Conservation (phyloP, 2,888 invertebrate species). For the Sinohyriopsis cumingii region DNA sequence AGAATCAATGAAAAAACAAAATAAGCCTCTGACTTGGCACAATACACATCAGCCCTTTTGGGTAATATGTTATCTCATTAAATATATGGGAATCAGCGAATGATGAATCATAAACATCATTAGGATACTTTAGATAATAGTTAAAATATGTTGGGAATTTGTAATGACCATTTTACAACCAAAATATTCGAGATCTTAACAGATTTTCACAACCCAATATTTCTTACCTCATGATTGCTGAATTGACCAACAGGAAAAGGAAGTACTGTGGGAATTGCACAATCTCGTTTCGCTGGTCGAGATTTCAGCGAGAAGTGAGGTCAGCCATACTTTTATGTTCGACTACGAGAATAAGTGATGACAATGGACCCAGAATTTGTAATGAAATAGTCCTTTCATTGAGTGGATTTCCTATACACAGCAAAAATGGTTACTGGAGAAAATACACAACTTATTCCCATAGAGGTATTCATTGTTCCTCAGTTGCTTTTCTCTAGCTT, state of each 20-base stretch:
- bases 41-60: too few relatives aligned
- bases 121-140: too few relatives aligned
- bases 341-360: neutral
- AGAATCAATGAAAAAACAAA: too few relatives aligned
- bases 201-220: neutral
- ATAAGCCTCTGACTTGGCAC: too few relatives aligned
- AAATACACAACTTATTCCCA: constrained; percentile 54
- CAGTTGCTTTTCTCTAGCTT: neutral
- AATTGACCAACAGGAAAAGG: constrained; percentile 37
- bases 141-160: too few relatives aligned
- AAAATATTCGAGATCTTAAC: too few relatives aligned
- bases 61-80: too few relatives aligned
- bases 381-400: neutral
- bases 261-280: constrained; percentile 11
- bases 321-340: neutral
- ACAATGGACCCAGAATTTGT: constrained; percentile 8
- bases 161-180: too few relatives aligned
- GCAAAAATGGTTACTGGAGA: constrained; percentile 55
- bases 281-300: constrained; percentile 9
- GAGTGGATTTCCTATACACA: neutral
- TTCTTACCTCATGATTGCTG: constrained; percentile 45
- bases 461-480: constrained; percentile 40
- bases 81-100: too few relatives aligned
- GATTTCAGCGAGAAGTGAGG: constrained; percentile 6
- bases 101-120: too few relatives aligned